Evolutionary conservation across 1,140 invertebrate species (phyloP).

Genomic region (Bombus waltoni): DNA sequence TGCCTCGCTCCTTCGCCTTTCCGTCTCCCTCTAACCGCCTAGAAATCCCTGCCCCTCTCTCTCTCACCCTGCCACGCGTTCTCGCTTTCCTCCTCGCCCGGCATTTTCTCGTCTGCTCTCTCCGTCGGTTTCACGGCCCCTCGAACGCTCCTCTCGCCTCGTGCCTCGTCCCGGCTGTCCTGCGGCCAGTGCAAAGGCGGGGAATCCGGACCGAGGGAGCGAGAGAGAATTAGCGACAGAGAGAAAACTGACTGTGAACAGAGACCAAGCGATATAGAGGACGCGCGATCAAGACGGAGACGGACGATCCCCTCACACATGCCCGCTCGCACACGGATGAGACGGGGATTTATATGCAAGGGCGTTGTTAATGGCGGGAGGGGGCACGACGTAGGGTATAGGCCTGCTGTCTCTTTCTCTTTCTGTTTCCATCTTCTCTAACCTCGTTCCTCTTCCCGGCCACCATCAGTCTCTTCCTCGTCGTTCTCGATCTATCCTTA

Average conservation of each 20-base stretch:
- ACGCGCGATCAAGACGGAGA: conserved; percentile 70
- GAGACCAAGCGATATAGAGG: conserved; percentile 44
- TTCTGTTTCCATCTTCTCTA: conserved; percentile 5
- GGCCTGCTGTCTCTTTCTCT: conserved; percentile 50
- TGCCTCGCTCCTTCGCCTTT: conserved; percentile 48
- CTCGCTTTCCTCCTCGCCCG: conserved; percentile 26
- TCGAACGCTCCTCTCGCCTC: conserved; percentile 64
- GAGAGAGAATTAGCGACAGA: conserved; percentile 48
- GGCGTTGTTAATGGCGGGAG: conserved; percentile 82
- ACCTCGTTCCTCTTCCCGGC: conserved; percentile 29
- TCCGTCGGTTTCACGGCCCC: conserved; percentile 79
- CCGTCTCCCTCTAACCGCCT: conserved; percentile 33
- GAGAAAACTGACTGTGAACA: conserved; percentile 48
- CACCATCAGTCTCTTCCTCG: conserved; percentile 23
- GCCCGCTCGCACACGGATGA: conserved; percentile 54
- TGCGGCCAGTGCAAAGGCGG: conserved; percentile 76
- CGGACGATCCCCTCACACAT: conserved; percentile 63
- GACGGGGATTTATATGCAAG: conserved; percentile 82
- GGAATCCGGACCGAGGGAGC: conserved; percentile 69
- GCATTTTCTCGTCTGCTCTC: conserved; percentile 49
- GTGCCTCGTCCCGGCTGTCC: conserved; percentile 66
- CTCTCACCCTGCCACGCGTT: conserved; percentile 39
- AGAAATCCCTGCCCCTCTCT: conserved; percentile 55
- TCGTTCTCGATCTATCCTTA: conserved; percentile 51
- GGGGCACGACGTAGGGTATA: conserved; percentile 62